Evolutionary conservation across 92 coral and sea anemone genomes (phyloP), one percentile per base, ranked within the genome.

Genomic region (Heteractis magnifica): DNA sequence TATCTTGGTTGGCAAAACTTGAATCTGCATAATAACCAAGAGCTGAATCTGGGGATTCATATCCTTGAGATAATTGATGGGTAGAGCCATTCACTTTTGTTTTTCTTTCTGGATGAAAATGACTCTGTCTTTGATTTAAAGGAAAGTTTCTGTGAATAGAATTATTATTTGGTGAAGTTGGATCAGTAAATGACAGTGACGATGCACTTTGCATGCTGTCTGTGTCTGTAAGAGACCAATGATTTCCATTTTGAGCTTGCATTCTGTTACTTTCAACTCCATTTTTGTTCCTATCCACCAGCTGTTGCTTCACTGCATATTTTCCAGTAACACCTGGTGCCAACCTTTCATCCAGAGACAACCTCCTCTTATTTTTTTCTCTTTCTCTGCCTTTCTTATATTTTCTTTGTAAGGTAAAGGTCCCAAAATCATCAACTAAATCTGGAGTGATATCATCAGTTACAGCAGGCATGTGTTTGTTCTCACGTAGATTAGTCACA

Each of bases 151-250:
- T 74, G 53, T 83, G 82, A 62, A 52, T 51, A 48, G 20, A 51
- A 77, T 21, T 59, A 15, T 49, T 56, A 19, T 76, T 77, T 15
- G 83, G 81, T 51, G 95, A 82, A 86, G 73, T 49, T n/a, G 92
- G 87, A 49, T 94, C 92, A 53, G 95, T 89, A 62, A 92, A 87
- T 5, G 98, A 94, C 80, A 92, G 87, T 1, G 98, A 94, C 4
- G 98, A 94, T 8, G 92, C 79, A 68, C 98, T 94, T 71, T 89
- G 93, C 19, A 91, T 62, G 79, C 98, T 94, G 79, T 94, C 98
- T 56, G 90, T 86, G 82, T 94, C 98, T 56, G 88, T 70, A 7
- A 79, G 78, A 15, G 84, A 80, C 76, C 26, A 51, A 9, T 49
- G 78, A 15, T 19, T 49, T 75, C 56, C 72, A 60, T 76, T 71